phyloP scores from a whole-genome alignment of 2,888 invertebrate genomes.

The Cremastinae sp. region DNA sequence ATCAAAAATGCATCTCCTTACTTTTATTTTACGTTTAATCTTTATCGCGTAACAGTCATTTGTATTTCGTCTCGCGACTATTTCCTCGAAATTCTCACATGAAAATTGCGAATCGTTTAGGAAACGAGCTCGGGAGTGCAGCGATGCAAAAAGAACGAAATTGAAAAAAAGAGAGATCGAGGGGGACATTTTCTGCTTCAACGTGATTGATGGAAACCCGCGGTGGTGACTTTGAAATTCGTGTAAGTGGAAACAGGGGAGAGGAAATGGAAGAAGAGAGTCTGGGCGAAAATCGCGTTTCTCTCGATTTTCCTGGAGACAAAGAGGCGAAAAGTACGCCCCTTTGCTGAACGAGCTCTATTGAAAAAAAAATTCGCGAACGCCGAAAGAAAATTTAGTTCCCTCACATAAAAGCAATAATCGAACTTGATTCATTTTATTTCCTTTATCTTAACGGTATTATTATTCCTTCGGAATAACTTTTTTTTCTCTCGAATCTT shows the following conservation, averaged over 20 bases:
- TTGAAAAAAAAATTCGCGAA: conserved; percentile 38
- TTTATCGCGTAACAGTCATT: no score
- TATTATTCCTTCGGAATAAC: background rate
- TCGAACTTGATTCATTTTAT: no score
- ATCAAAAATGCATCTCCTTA: no score
- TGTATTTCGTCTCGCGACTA: background rate
- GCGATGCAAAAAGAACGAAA: conserved; percentile 4
- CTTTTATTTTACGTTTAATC: no score
- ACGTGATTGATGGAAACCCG: conserved; percentile 66
- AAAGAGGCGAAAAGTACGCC: conserved; percentile 59
- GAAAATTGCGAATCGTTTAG: background rate
- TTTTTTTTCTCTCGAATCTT: no score
- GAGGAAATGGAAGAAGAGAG: conserved; percentile 16
- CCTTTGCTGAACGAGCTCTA: conserved; percentile 28
- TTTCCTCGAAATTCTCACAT: background rate
- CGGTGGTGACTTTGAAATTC: conserved; percentile 29
- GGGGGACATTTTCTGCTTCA: conserved; percentile 12
- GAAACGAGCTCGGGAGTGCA: conserved; percentile 13
- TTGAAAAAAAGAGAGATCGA: conserved; percentile 15
- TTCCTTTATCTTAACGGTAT: no score
- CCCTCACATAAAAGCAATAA: no score
- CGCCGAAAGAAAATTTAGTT: conserved; percentile 36
- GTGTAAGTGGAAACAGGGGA: conserved; percentile 1
- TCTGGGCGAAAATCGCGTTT: conserved; percentile 41
- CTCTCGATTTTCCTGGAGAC: conserved; percentile 46